Percentiles rank a stretch among this genome's conserved stretches.
phyloP scores from a whole-genome alignment of 2,113 vertebrate species.

The Petromus typicus region DNA sequence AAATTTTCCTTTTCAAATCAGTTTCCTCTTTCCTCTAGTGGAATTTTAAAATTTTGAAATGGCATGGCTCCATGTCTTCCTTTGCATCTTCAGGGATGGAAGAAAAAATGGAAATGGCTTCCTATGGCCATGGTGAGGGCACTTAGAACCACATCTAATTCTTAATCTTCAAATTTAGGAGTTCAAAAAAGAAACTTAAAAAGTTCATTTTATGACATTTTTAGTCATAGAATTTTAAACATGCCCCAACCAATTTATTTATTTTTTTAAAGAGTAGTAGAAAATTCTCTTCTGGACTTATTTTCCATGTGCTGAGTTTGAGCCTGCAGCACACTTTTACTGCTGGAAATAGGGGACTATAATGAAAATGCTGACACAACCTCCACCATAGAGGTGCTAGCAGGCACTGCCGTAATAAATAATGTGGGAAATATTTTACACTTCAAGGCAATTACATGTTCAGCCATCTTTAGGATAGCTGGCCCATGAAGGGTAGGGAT shows the following conservation, averaged over 20 bases:
- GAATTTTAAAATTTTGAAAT: constrained; percentile 25
- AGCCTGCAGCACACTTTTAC: constrained; percentile 86
- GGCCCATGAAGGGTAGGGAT: constrained; percentile 88
- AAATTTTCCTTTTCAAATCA: not conserved
- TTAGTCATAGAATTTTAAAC: constrained; percentile 76
- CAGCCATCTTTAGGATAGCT: constrained; percentile 89
- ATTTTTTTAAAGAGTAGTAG: constrained; percentile 65
- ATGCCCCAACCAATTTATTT: constrained; percentile 77
- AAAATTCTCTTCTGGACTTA: constrained; percentile 77
- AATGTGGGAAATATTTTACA: constrained; percentile 89
- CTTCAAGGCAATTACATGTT: constrained; percentile 89
- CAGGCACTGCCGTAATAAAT: constrained; percentile 87
- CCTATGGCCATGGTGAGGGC: not conserved
- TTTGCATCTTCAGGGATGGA: not conserved
- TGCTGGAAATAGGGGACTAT: constrained; percentile 85
- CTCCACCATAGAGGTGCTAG: constrained; percentile 85
- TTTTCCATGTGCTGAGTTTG: constrained; percentile 73
- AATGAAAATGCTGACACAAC: constrained; percentile 90
- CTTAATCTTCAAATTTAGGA: constrained; percentile 41
- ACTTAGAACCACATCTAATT: not conserved
- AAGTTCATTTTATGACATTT: constrained; percentile 71
- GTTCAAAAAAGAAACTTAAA: constrained; percentile 56
- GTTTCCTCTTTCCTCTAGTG: not conserved
- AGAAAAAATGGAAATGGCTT: not conserved
- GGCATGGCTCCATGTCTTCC: not conserved